Evolutionary conservation across 2,113 vertebrate genomes (phyloP).

Genomic region (Ibidorhyncha struthersii): DNA sequence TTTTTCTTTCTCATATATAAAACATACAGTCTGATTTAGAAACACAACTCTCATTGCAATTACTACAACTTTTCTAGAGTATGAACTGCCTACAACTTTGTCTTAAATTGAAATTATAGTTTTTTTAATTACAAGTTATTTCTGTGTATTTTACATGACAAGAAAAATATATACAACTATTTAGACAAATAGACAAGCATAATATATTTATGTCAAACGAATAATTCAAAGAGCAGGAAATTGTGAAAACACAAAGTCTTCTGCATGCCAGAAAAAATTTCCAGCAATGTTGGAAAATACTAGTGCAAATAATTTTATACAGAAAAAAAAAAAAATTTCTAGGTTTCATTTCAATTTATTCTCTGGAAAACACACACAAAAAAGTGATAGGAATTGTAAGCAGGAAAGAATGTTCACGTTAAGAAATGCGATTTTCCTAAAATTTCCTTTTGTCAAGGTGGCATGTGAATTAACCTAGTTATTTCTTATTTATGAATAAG

Average conservation of each 20-base stretch:
- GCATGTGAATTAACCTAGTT: neutral
- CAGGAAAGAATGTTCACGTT: neutral
- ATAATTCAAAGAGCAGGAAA: neutral
- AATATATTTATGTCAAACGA: neutral
- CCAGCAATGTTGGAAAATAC: neutral
- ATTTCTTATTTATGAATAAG: neutral
- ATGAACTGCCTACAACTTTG: neutral
- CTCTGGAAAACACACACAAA: neutral
- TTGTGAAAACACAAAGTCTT: neutral
- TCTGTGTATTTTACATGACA: neutral
- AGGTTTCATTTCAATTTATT: neutral
- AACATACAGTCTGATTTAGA: neutral
- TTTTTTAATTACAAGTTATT: neutral
- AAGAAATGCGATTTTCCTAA: neutral
- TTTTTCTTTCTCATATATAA: neutral
- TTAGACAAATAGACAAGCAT: neutral
- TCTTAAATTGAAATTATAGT: neutral
- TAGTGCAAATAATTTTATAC: neutral
- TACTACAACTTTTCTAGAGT: neutral
- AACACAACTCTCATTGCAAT: neutral
- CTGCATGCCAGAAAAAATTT: neutral
- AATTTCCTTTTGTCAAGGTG: neutral
- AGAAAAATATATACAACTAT: neutral
- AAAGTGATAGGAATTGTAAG: neutral
- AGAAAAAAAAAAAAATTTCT: neutral